phyloP scores from a whole-genome alignment of 1,140 invertebrate species.

The Diorhabda carinulata region DNA sequence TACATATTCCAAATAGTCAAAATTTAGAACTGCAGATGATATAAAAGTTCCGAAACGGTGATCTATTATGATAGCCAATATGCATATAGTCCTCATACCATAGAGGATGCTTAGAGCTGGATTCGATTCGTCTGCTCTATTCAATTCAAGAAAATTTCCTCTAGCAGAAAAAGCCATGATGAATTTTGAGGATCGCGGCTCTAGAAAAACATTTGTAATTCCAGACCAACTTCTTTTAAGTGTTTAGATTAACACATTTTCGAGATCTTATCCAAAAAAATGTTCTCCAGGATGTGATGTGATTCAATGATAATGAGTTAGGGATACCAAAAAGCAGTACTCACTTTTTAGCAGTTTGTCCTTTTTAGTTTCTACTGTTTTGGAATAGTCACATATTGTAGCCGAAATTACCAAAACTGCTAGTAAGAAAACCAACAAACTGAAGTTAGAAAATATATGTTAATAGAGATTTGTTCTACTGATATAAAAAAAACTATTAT shows the following conservation, averaged over 20 bases:
- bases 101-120: constrained; percentile 50
- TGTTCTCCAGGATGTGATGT: no score
- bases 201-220: constrained; percentile 15
- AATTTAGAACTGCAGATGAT: constrained; percentile 53
- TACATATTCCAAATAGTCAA: constrained; percentile 52
- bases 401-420: constrained; percentile 32
- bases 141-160: constrained; percentile 47
- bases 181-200: constrained; percentile 42
- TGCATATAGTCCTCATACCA: constrained; percentile 52
- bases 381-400: constrained; percentile 36
- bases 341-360: constrained; percentile 37
- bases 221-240: no score
- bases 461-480: background rate
- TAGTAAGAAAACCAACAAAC: constrained; percentile 33
- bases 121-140: constrained; percentile 48
- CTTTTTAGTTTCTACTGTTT: constrained; percentile 21
- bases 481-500: no score
- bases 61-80: constrained; percentile 51
- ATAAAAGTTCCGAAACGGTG: constrained; percentile 53
- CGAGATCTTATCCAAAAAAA: no score
- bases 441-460: constrained; percentile 24
- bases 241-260: no score
- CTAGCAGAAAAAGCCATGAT: constrained; percentile 50
- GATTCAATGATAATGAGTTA: no score
- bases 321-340: background rate